A percentile compares a stretch with the other conserved stretches of the same genome.
Conservation (phyloP, 2,113 vertebrate species). For the Sphyrna mokarran region DNA sequence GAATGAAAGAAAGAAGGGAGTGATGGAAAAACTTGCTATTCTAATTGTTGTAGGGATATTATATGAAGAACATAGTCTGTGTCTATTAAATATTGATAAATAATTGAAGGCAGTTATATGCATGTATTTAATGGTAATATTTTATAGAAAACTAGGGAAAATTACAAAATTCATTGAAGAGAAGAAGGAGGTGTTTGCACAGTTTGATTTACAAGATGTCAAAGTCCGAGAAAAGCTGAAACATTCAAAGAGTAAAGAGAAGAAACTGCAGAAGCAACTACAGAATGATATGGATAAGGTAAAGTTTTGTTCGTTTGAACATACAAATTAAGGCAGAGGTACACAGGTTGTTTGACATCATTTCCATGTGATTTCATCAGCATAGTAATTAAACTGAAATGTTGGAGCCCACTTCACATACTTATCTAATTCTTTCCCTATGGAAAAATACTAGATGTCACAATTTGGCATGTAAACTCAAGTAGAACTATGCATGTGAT, state of each 20-base stretch:
- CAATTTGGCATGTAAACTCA: neutral
- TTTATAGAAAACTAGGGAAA: conserved; percentile 73
- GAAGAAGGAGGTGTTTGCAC: conserved; percentile 83
- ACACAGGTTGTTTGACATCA: neutral
- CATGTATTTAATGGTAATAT: conserved; percentile 28
- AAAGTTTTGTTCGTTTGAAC: conserved; percentile 7
- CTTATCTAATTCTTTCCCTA: neutral
- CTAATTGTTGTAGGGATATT: neutral
- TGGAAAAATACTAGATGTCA: neutral
- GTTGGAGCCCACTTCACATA: neutral
- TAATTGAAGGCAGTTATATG: neutral
- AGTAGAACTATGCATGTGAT: neutral
- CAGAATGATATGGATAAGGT: conserved; percentile 93
- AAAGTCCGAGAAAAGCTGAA: conserved; percentile 89
- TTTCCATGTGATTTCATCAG: neutral
- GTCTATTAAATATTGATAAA: neutral
- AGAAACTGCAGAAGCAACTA: conserved; percentile 85
- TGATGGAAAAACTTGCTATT: neutral
- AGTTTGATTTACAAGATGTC: conserved; percentile 89
- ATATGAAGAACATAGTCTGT: neutral
- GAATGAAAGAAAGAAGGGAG: neutral
- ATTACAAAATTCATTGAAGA: conserved; percentile 74
- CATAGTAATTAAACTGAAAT: neutral
- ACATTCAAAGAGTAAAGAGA: conserved; percentile 76
- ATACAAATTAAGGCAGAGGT: neutral